Base-by-base conservation (phyloP, 2,797 vertebrate genomes). In the Eulemur coronatus region DNA sequence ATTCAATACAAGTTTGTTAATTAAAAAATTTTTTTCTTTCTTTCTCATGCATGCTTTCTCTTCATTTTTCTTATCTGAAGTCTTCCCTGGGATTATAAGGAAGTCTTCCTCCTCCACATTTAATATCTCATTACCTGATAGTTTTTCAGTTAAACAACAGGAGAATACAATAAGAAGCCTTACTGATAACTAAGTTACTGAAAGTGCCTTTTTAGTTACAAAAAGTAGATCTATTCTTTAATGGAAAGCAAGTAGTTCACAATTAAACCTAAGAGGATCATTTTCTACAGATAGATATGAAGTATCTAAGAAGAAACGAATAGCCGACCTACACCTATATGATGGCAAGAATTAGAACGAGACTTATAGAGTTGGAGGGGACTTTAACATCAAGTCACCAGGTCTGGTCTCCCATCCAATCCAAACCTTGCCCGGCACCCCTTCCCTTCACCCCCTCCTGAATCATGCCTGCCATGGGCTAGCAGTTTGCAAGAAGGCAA, bases 151-250 rank as follows among this genome's bases (percentile, higher is more conserved):
- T 73, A 73, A 94, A 84, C 3, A 43, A 81, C 8, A 88, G 33
- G 12, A 88, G 22, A 48, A 82, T 72, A 86, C 69, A 91, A 94
- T 4, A 59, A 88, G 70, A 93, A 63, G 84, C 89, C 70, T 93
- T 63, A 50, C 65, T 33, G 52, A 94, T 50, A 89, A 50, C 22
- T 55, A 72, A 78, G n/a, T 91, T 79, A 81, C 69, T 70, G 13
- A 41, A 69, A 59, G 52, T 50, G 5, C 5, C 10, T 30, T 88
- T 73, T 82, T 46, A 94, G 33, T 87, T 84, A 67, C 28, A 75
- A 87, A 93, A 95, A 89, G 28, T 28, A 57, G 52, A 75, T 28
- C 13, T 10, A 46, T 55, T 80, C 67, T 84, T 87, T 84, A 94
- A 70, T 67, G 79, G 48, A 80, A 94, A 30, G 20, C 35, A 92